Conservation (phyloP, 2,113 vertebrate genomes). For the Leucopternis melanops region DNA sequence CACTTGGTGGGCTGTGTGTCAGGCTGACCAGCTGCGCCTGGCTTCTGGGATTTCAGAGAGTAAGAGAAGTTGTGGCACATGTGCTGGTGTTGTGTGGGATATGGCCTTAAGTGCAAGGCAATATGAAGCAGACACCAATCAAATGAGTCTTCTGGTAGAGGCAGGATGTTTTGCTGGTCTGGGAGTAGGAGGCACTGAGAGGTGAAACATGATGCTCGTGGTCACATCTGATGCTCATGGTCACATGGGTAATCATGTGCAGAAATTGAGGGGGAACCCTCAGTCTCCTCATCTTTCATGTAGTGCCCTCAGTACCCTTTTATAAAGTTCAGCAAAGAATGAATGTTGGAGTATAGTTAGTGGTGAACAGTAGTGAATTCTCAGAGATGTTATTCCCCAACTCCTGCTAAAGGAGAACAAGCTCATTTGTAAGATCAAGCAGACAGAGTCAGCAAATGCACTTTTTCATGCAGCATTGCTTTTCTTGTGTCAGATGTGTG, state of each 20-base stretch:
- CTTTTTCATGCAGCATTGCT: background rate
- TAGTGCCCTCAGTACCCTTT: background rate
- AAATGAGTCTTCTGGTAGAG: background rate
- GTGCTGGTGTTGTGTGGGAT: background rate
- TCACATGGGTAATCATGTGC: background rate
- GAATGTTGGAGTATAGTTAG: background rate
- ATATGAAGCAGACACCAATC: background rate
- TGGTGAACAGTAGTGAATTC: background rate
- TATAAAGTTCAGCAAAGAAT: background rate
- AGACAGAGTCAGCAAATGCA: background rate
- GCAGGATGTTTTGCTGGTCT: background rate
- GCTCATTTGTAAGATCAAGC: background rate
- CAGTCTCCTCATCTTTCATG: background rate
- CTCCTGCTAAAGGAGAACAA: background rate
- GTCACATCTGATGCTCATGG: background rate
- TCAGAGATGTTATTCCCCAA: background rate
- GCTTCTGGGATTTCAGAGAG: background rate
- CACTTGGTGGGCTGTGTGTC: background rate
- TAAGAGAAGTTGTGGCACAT: background rate
- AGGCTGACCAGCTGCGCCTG: background rate
- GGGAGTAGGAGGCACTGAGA: background rate
- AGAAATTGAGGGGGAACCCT: background rate
- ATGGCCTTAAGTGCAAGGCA: background rate
- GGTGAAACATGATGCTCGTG: background rate
- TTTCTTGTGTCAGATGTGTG: background rate